Conservation (phyloP, 2,113 vertebrate genomes). For the Oriolus oriolus region DNA sequence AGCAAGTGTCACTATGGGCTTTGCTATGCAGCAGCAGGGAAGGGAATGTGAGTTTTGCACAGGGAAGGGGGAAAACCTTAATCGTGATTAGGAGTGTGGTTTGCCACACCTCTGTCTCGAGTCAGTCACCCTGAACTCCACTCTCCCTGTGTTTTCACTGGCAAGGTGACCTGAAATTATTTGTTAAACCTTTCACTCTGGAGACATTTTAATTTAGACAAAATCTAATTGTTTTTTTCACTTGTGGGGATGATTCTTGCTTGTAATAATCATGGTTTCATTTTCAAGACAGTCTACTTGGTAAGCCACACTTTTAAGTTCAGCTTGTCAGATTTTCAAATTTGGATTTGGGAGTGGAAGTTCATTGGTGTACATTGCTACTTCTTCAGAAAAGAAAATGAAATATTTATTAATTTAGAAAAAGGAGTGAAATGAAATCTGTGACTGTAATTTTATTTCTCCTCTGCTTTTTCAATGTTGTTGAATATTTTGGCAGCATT, state of each 20-base stretch:
- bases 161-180: neutral
- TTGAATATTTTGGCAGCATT: constrained; percentile 24
- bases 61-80: neutral
- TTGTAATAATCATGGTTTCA: neutral
- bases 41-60: neutral
- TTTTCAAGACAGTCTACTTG: neutral
- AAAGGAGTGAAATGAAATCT: neutral
- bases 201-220: neutral
- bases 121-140: neutral
- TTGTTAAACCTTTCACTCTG: neutral
- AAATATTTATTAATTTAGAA: constrained; percentile 18
- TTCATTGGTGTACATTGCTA: neutral
- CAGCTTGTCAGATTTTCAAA: neutral
- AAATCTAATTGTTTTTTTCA: neutral
- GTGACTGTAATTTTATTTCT: constrained; percentile 13
- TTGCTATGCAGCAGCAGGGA: neutral
- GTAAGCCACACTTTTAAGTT: neutral
- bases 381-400: neutral
- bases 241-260: neutral
- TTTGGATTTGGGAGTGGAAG: neutral
- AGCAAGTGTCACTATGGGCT: constrained; percentile 56
- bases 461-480: neutral
- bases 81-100: neutral
- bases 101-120: neutral
- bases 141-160: neutral